Percentiles rank a stretch among this genome's conserved stretches.
These are phyloP conservation scores for Chaenocephalus aceratus DNA, from an alignment of 2,113 vertebrate species.

Conservation along the genomic window DNA sequence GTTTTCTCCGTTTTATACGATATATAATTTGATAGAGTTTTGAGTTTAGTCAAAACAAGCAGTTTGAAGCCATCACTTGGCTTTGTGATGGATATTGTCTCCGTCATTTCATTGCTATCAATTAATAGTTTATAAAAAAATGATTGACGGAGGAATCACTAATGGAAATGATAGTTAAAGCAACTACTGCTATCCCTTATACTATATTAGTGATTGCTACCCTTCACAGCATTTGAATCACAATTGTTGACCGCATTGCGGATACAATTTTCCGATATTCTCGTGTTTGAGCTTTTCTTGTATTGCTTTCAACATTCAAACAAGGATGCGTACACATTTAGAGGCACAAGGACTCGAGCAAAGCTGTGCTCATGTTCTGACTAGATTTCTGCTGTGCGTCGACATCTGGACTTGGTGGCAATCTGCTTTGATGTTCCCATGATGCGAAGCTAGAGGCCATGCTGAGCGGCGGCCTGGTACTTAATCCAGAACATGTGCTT, in stretches of 20 bases:
- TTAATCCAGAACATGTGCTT: constrained; percentile 49
- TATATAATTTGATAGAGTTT: not conserved
- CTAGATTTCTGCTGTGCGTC: not conserved
- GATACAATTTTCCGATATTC: not conserved
- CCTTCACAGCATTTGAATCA: not conserved
- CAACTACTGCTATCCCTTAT: too few relatives aligned
- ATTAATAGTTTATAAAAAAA: not conserved
- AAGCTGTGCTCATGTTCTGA: constrained; percentile 15
- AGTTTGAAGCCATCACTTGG: not conserved
- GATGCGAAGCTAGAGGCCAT: constrained; percentile 24
- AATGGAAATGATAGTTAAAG: too few relatives aligned
- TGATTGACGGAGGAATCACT: not conserved
- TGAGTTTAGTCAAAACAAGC: not conserved
- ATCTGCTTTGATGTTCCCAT: constrained; percentile 43
- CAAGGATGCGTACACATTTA: not conserved
- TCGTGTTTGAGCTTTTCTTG: not conserved
- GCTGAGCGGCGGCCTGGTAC: not conserved
- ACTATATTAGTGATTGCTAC: not conserved
- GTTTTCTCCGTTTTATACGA: not conserved
- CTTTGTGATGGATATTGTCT: not conserved
- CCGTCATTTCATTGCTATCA: not conserved
- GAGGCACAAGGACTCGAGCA: constrained; percentile 13
- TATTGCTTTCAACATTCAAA: constrained; percentile 6
- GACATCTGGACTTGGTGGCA: constrained; percentile 34
- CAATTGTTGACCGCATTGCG: not conserved